A percentile compares a stretch with the other conserved stretches of the same genome.
Conservation (phyloP, 1,140 invertebrate genomes). For the Tetraneura akinire region DNA sequence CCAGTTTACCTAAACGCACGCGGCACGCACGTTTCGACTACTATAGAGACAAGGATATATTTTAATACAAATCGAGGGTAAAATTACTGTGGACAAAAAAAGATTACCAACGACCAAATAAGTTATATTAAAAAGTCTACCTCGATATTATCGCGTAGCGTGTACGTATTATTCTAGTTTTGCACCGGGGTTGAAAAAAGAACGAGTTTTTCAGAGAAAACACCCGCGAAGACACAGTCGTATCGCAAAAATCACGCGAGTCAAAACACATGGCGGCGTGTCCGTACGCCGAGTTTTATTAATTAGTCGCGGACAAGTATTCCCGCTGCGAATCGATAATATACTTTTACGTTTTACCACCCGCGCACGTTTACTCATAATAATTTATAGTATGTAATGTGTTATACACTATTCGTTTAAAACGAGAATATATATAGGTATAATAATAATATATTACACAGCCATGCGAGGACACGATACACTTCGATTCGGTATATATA, state of each 20-base stretch:
- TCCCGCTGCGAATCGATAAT: constrained; percentile 25
- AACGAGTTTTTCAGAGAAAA: neutral
- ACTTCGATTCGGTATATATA: neutral
- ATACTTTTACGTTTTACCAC: no score
- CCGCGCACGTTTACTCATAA: neutral
- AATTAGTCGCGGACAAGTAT: constrained; percentile 28
- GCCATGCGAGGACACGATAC: neutral
- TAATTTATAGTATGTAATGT: no score
- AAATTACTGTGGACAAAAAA: neutral
- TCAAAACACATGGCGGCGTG: neutral
- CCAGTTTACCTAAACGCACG: neutral
- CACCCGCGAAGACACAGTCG: neutral
- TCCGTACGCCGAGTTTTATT: neutral
- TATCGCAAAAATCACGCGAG: constrained; percentile 17
- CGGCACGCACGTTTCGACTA: neutral
- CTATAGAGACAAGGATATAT: neutral
- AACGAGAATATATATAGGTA: neutral
- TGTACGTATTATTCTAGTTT: no score
- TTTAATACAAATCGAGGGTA: neutral
- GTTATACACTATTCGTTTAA: no score
- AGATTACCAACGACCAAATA: neutral
- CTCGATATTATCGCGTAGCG: no score
- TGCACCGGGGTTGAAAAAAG: neutral
- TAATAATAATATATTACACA: neutral
- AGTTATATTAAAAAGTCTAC: no score